phyloP scores from a whole-genome alignment of 2,888 invertebrate genomes.

The Drosophila aldrichi region DNA sequence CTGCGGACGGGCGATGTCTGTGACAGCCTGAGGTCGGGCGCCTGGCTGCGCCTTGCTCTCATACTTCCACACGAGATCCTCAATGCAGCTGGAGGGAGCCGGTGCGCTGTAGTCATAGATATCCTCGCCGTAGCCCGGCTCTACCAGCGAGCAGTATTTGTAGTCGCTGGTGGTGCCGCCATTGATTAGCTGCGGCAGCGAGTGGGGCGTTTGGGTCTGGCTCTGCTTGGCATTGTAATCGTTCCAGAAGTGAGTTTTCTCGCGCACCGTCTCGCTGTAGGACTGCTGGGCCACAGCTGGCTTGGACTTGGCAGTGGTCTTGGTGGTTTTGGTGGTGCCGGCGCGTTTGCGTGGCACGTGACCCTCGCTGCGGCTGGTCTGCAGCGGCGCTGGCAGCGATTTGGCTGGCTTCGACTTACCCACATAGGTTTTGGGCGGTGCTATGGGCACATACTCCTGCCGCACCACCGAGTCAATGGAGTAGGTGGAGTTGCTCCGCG shows the following conservation, averaged over 20 bases:
- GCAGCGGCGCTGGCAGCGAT: constrained; percentile 28
- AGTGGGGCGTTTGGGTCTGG: constrained; percentile 83
- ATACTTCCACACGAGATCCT: constrained; percentile 84
- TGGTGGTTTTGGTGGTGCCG: constrained; percentile 64
- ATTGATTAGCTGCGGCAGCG: constrained; percentile 86
- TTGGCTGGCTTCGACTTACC: constrained; percentile 44
- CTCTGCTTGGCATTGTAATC: constrained; percentile 84
- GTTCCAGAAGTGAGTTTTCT: constrained; percentile 90
- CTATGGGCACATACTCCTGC: constrained; percentile 63
- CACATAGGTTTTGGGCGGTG: constrained; percentile 65
- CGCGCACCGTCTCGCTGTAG: constrained; percentile 88
- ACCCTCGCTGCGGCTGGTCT: constrained; percentile 74
- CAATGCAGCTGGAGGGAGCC: constrained; percentile 84
- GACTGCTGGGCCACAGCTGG: constrained; percentile 60
- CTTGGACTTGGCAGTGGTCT: constrained; percentile 19
- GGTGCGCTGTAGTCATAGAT: constrained; percentile 59
- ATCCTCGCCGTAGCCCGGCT: constrained; percentile 52
- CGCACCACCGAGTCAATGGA: constrained; percentile 83
- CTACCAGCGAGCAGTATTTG: constrained; percentile 87
- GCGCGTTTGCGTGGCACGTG: constrained; percentile 81
- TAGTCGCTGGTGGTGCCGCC: constrained; percentile 87
- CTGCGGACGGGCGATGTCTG: constrained; percentile 65
- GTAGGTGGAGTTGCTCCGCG: constrained; percentile 84
- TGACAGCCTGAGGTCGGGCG: constrained; percentile 18
- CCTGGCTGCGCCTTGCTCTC: constrained; percentile 65